Evolutionary conservation across 2,797 vertebrate species (phyloP).

Genomic region (Aphelocoma californica): DNA sequence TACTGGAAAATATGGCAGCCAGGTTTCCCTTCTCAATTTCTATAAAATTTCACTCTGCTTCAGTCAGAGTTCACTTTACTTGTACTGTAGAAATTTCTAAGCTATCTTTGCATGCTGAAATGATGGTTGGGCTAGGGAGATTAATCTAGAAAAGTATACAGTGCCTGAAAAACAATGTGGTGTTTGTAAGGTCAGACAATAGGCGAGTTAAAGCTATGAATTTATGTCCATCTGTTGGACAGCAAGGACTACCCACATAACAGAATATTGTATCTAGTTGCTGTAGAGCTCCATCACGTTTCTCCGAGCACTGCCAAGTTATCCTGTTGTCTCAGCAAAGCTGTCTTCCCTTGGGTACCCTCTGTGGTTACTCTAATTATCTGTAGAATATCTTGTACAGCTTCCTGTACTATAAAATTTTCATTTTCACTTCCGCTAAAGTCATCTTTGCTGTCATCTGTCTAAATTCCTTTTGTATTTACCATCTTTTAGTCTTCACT

Average conservation of each 20-base stretch:
- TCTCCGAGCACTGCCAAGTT: not conserved
- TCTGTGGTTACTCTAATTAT: not conserved
- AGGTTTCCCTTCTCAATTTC: not conserved
- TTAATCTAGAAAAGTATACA: not conserved
- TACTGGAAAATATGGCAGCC: not conserved
- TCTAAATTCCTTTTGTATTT: conserved; percentile 11
- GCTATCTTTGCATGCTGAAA: not conserved
- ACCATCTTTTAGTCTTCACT: not conserved
- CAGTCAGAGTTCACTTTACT: not conserved
- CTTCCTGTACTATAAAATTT: not conserved
- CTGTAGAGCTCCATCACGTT: not conserved
- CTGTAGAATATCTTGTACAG: not conserved
- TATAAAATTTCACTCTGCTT: not conserved
- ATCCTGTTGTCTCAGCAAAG: not conserved
- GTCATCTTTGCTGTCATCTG: not conserved
- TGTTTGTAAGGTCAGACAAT: not conserved
- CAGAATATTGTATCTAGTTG: not conserved
- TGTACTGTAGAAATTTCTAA: not conserved
- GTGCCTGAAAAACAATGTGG: not conserved
- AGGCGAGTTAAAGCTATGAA: not conserved
- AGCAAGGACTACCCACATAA: not conserved
- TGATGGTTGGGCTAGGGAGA: not conserved
- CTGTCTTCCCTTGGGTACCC: not conserved
- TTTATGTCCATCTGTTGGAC: not conserved
- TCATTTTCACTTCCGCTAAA: not conserved